phyloP scores from a whole-genome alignment of 2,797 vertebrate genomes.

The Alcedo atthis region DNA sequence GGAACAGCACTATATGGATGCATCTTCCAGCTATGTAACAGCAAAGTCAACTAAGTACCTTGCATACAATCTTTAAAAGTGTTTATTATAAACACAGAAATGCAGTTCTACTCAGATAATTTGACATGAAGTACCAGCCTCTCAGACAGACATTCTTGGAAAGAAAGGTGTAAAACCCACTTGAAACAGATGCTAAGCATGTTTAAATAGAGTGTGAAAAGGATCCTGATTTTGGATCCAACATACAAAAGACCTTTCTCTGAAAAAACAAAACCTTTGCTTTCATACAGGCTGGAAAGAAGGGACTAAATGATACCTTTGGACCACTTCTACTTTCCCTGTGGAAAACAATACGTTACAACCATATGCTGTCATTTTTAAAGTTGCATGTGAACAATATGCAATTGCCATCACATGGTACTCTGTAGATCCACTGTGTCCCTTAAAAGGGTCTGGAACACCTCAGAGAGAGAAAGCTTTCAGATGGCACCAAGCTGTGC shows the following conservation, averaged over 20 bases:
- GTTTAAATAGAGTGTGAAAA: neutral
- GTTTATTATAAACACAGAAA: neutral
- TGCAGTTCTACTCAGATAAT: neutral
- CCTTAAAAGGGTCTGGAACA: neutral
- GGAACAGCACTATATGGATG: neutral
- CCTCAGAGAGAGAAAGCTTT: neutral
- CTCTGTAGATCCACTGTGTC: neutral
- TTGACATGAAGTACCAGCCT: neutral
- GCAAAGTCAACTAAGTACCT: neutral
- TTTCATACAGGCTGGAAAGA: neutral
- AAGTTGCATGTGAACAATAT: neutral
- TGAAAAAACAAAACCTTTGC: neutral
- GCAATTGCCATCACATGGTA: neutral
- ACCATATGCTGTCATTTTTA: neutral
- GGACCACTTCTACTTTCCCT: neutral
- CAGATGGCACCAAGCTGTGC: no score
- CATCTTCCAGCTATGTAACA: neutral
- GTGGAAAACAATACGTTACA: neutral
- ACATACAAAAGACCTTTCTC: neutral
- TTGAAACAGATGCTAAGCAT: neutral
- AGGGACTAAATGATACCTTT: neutral
- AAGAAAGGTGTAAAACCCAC: neutral
- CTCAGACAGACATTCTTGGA: neutral
- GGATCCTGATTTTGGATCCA: neutral
- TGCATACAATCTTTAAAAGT: neutral